Evolutionary conservation across 2,888 invertebrate species (phyloP).

Genomic region (Agrotis puta): DNA sequence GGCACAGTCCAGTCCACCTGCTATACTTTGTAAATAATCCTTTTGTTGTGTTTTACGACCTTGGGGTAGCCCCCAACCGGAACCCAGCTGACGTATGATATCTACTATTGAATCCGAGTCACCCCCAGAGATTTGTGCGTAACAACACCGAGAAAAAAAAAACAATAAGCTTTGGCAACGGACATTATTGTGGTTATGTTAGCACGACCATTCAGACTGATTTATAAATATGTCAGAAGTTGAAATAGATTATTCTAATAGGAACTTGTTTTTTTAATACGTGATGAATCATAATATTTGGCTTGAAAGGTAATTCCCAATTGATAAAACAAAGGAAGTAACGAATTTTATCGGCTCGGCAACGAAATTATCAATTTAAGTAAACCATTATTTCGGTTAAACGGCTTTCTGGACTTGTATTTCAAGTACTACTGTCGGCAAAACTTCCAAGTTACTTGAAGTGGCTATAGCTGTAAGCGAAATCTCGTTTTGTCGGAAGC

Average conservation of each 20-base stretch:
- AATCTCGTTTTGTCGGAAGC: constrained; percentile 29
- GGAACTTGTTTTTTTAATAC: neutral
- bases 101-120: constrained; percentile 41
- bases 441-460: neutral
- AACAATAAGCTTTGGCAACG: constrained; percentile 12
- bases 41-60: constrained; percentile 58
- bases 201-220: neutral
- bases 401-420: neutral
- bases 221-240: constrained; percentile 10
- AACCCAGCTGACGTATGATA: constrained; percentile 52
- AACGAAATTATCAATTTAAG: neutral
- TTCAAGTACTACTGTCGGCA: neutral
- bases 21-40: constrained; percentile 56
- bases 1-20: constrained; percentile 54
- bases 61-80: constrained; percentile 54
- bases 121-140: constrained; percentile 50
- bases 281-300: neutral
- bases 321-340: constrained; percentile 6
- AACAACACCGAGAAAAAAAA: constrained; percentile 27
- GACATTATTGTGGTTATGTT: constrained; percentile 9
- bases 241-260: neutral
- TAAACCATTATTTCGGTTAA: neutral
- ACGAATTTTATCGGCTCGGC: neutral
- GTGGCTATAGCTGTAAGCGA: neutral
- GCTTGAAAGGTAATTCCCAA: neutral